Evolutionary conservation across 2,888 invertebrate genomes (phyloP).

Genomic region (Chloroclystis v-ata): DNA sequence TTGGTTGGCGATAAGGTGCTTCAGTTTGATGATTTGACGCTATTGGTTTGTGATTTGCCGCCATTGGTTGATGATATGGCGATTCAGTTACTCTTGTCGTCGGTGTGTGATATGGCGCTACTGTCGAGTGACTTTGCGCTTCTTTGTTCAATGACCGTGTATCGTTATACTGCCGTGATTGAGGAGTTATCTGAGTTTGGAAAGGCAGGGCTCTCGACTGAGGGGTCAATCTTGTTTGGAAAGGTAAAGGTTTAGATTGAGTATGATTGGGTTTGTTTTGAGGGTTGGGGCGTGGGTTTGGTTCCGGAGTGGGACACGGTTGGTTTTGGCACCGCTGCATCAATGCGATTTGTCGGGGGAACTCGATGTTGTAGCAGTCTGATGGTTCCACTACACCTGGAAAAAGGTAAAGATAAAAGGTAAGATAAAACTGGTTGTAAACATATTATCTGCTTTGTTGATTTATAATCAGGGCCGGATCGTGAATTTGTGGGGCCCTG

Average conservation of each 20-base stretch:
- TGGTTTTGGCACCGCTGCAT: conserved; percentile 77
- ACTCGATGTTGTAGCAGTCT: conserved; percentile 77
- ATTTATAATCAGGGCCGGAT: too few species aligned
- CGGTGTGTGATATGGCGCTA: too few species aligned
- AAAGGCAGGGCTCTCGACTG: conserved; percentile 63
- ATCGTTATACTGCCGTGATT: neutral
- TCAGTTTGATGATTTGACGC: too few species aligned
- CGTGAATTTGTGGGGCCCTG: too few species aligned
- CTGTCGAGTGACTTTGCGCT: too few species aligned
- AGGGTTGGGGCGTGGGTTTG: neutral
- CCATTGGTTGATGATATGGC: too few species aligned
- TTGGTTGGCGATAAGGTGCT: too few species aligned
- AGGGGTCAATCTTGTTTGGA: conserved; percentile 49
- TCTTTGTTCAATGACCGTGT: too few species aligned
- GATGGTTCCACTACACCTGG: conserved; percentile 80
- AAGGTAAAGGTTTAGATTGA: neutral
- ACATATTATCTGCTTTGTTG: too few species aligned
- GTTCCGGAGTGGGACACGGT: conserved; percentile 47
- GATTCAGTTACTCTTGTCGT: too few species aligned
- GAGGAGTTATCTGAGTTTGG: conserved; percentile 59
- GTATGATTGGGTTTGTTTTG: neutral
- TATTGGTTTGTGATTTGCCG: too few species aligned
- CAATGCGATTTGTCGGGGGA: conserved; percentile 77
- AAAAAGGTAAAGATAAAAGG: neutral
- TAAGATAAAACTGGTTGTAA: neutral